A percentile compares a stretch with the other conserved stretches of the same genome.
phyloP scores from a whole-genome alignment of 2,113 vertebrate species.

The Seriola rivoliana region DNA sequence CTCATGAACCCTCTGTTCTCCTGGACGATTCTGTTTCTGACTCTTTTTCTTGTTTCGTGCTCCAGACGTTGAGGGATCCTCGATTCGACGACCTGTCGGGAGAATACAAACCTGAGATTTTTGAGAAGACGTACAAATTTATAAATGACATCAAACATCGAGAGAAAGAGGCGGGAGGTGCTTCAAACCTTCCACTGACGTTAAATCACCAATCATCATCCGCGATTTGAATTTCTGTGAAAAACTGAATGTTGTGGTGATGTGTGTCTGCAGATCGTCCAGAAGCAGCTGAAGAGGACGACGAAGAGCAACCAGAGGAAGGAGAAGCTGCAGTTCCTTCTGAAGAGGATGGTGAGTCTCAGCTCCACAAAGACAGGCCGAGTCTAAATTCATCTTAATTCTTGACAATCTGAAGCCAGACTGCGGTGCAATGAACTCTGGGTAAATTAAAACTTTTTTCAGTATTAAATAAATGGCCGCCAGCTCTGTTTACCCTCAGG shows the following conservation, averaged over 20 bases:
- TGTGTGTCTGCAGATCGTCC: conserved; percentile 64
- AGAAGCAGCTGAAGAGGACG: conserved; percentile 76
- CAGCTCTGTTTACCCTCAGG: too few relatives aligned
- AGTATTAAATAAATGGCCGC: too few relatives aligned
- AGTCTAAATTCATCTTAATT: too few relatives aligned
- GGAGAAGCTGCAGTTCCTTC: conserved; percentile 77
- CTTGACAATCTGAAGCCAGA: too few relatives aligned
- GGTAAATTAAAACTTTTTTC: too few relatives aligned
- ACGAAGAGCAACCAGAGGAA: conserved; percentile 58
- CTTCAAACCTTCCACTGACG: too few relatives aligned
- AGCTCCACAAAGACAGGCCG: too few relatives aligned
- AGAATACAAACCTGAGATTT: conserved; percentile 93
- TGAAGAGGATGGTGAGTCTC: conserved; percentile 83
- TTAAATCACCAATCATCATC: too few relatives aligned
- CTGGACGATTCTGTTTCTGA: neutral
- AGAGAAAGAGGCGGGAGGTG: conserved; percentile 87
- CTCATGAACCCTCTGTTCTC: neutral
- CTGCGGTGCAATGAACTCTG: too few relatives aligned
- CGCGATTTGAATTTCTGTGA: too few relatives aligned
- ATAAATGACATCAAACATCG: conserved; percentile 85
- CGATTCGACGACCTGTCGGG: conserved; percentile 98
- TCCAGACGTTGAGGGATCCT: conserved; percentile 87
- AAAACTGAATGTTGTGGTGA: too few relatives aligned
- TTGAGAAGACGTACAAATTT: conserved; percentile 92
- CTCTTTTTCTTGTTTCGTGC: neutral